These are phyloP conservation scores for Lypha dubia DNA, from an alignment of 2,888 invertebrate species.

Conservation along the genomic window DNA sequence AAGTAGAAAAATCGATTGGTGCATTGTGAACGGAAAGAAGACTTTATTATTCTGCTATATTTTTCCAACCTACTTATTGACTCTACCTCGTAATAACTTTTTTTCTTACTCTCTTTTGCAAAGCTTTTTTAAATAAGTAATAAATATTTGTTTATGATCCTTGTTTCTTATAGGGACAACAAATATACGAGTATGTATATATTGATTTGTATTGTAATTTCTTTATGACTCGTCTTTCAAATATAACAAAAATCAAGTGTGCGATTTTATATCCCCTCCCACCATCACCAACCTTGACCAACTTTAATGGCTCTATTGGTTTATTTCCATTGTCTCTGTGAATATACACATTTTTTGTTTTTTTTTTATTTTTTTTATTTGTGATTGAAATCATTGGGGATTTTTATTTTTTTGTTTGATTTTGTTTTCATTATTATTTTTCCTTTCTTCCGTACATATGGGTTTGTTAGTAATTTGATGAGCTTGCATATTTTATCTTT, in stretches of 20 bases:
- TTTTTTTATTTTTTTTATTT: too few relatives aligned
- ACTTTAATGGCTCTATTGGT: neutral
- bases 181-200: neutral
- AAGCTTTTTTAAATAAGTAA: neutral
- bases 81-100: neutral
- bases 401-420: conserved; percentile 8
- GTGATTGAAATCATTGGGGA: conserved; percentile 45
- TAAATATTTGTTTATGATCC: neutral
- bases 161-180: neutral
- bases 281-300: neutral
- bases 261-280: neutral
- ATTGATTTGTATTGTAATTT: neutral
- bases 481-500: conserved; percentile 26
- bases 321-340: neutral
- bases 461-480: conserved; percentile 10
- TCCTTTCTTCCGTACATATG: neutral
- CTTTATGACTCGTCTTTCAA: neutral
- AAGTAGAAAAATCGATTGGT: too few relatives aligned
- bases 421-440: conserved; percentile 6
- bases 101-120: neutral
- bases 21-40: neutral
- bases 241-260: neutral
- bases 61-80: neutral
- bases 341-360: conserved; percentile 30
- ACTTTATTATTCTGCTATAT: neutral